These are phyloP conservation scores for Hypolimnas misippus DNA, from an alignment of 2,888 invertebrate species.

Conservation along the genomic window DNA sequence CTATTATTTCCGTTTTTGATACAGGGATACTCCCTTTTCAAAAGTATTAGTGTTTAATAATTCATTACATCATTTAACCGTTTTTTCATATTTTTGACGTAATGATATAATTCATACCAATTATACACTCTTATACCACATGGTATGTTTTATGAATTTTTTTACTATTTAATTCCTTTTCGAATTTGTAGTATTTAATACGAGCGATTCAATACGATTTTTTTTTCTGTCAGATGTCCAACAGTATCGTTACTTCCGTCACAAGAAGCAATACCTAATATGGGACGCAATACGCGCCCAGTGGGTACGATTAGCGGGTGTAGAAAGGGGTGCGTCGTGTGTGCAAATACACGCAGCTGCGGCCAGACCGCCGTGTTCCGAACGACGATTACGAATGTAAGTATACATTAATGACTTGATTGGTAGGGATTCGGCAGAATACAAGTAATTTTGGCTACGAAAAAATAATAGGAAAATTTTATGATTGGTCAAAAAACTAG, in stretches of 20 bases:
- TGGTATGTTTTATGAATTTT: too few relatives aligned
- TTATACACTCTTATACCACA: too few relatives aligned
- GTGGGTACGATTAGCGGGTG: slow-evolving; percentile 89
- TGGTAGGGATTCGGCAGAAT: too few relatives aligned
- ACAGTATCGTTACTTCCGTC: slow-evolving; percentile 87
- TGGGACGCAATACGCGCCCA: slow-evolving; percentile 89
- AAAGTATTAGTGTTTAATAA: not conserved
- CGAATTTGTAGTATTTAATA: not conserved
- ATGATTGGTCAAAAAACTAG: too few relatives aligned
- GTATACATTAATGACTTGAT: slow-evolving; percentile 38
- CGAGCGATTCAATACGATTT: not conserved
- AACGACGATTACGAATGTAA: slow-evolving; percentile 87
- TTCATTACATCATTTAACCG: too few relatives aligned
- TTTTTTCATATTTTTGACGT: too few relatives aligned
- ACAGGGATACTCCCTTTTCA: not conserved
- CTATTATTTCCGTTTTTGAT: not conserved
- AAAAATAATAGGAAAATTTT: too few relatives aligned
- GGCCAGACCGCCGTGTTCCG: slow-evolving; percentile 80
- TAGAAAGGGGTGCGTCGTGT: slow-evolving; percentile 87
- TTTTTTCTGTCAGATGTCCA: slow-evolving; percentile 74
- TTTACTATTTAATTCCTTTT: too few relatives aligned
- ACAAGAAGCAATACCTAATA: slow-evolving; percentile 92
- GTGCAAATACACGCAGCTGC: slow-evolving; percentile 86
- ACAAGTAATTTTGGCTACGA: too few relatives aligned
- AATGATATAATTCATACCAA: too few relatives aligned